Conservation (phyloP, 30 jellyfish, hydroid and myxozoan species). For the Aurelia sp. region DNA sequence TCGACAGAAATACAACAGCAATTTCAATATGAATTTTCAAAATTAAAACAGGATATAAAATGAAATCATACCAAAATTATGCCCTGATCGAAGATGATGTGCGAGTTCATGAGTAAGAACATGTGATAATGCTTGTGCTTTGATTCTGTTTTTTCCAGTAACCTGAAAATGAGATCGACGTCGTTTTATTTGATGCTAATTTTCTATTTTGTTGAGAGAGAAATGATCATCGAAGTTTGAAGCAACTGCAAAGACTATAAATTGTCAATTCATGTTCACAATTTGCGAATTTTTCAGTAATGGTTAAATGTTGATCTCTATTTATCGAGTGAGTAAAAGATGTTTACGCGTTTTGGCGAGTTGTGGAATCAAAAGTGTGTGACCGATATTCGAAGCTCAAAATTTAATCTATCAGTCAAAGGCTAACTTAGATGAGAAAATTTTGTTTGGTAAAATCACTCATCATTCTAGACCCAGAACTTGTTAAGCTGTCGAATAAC, state of each 20-base stretch:
- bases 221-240: background rate
- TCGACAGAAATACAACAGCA: background rate
- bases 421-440: no score
- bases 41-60: background rate
- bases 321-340: no score
- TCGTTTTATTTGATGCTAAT: background rate
- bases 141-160: constrained; percentile 42
- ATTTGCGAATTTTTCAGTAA: no score
- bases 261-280: no score
- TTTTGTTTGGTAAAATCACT: no score
- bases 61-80: constrained; percentile 54
- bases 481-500: no score
- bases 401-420: no score
- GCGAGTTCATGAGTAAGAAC: constrained; percentile 75
- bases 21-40: background rate
- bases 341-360: no score
- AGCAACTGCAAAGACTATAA: background rate
- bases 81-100: constrained; percentile 70
- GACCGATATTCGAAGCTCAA: no score
- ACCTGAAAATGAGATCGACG: constrained; percentile 6
- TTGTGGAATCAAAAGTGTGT: no score
- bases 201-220: background rate
- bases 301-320: no score
- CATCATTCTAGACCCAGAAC: no score
- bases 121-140: constrained; percentile 30